Evolutionary conservation across 2,113 vertebrate species (phyloP), one percentile per base, ranked within the genome.

Genomic region (Gymnorhina tibicen): DNA sequence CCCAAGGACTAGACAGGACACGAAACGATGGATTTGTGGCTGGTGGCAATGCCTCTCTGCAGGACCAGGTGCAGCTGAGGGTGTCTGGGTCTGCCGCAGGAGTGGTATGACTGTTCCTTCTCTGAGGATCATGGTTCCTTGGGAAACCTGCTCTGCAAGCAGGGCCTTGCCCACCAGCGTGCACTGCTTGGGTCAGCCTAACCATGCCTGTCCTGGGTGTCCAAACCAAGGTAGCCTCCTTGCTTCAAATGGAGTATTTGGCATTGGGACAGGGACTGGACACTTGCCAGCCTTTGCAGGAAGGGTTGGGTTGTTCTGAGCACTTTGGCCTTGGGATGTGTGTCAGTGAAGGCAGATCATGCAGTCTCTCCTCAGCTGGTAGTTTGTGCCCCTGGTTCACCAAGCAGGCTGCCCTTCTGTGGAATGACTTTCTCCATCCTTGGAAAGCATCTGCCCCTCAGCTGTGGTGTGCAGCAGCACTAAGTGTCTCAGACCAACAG

Each of bases 111-210:
- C 27, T 2, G 3, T 12, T 72, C 2, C 19, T 81, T 27, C 37
- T 56, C 19, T 12, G 28, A 33, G 46, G 49, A 10, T 88, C 6
- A 1, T 2, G 2, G 21, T 85, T 18, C 41, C 35, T 77, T 33
- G 24, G 32, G 49, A 90, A 70, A 20, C 16, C 10, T 11, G 3
- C 58, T 80, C 1, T 52, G 30, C 30, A n/a, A 50, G 28, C 7
- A 1, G 28, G 15, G 35, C 56, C 4, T 1, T 79, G 11, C 42
- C 55, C 1, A 0, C 49, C 30, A 27, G 37, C 0, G 0, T 3
- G 5, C 37, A 39, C 59, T 16, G 8, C 22, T 68, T 50, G 76
- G 9, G 47, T 35, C 39, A 10, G 37, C 55, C 11, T 32, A 49
- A 21, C 47, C 2, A 0, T 69, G 55, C 62, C 53, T 63, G 26